Evolutionary conservation across 2,888 invertebrate species (phyloP).

Genomic region (Lapara coniferarum): DNA sequence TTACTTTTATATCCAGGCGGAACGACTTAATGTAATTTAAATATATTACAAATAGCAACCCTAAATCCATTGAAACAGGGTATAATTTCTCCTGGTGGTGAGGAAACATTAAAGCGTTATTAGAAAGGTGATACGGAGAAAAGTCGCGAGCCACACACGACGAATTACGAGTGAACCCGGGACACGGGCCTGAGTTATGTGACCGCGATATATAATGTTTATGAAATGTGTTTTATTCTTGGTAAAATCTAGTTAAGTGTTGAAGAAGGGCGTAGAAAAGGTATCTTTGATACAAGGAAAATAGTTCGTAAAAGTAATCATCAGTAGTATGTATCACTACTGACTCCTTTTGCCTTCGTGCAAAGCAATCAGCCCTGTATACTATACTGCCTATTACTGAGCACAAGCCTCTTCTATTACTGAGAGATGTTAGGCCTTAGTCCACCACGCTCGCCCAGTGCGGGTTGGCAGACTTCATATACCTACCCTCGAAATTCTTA

Average conservation of each 20-base stretch:
- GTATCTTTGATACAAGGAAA: background rate
- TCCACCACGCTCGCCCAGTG: too few relatives aligned
- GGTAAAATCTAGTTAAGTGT: conserved; percentile 46
- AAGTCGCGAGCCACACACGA: conserved; percentile 82
- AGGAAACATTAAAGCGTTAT: conserved; percentile 52
- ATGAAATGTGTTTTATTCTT: conserved; percentile 68
- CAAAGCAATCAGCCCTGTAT: too few relatives aligned
- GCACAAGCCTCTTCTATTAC: too few relatives aligned
- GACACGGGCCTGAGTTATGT: conserved; percentile 73
- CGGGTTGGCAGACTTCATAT: too few relatives aligned
- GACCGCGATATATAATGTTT: conserved; percentile 74
- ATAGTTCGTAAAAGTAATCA: background rate
- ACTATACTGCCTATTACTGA: too few relatives aligned
- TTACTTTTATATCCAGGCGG: conserved; percentile 53
- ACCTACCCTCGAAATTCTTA: too few relatives aligned
- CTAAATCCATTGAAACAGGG: conserved; percentile 35
- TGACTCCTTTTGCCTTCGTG: too few relatives aligned
- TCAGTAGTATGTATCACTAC: too few relatives aligned
- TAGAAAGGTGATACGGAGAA: conserved; percentile 59
- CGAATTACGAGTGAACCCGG: conserved; percentile 75
- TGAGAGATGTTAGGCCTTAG: too few relatives aligned
- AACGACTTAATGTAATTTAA: conserved; percentile 42
- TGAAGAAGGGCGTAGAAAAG: conserved; percentile 13
- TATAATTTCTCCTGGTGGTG: conserved; percentile 44
- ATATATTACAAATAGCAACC: background rate